These are phyloP conservation scores for Promerops cafer DNA, from an alignment of 2,113 vertebrate species.

Conservation along the genomic window DNA sequence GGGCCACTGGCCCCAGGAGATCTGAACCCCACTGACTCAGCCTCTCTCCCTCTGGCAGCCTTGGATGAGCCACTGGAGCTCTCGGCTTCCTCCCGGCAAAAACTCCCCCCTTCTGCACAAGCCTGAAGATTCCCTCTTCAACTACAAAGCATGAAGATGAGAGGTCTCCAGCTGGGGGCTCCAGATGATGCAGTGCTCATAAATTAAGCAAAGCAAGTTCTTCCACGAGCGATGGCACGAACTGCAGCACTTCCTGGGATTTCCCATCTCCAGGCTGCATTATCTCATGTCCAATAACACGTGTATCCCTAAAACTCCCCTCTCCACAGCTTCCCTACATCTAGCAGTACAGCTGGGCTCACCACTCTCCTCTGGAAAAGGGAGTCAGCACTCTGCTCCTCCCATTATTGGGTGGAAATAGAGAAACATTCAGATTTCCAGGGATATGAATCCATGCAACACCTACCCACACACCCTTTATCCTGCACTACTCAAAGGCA, in stretches of 20 bases:
- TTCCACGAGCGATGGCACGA: not conserved
- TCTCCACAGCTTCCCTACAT: not conserved
- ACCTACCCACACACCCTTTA: not conserved
- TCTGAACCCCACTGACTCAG: not conserved
- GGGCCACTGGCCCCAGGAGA: not conserved
- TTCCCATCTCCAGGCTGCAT: not conserved
- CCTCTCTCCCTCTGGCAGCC: not conserved
- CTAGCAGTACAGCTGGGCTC: not conserved
- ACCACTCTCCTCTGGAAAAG: not conserved
- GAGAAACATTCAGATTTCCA: not conserved
- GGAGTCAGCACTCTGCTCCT: not conserved
- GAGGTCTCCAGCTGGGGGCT: not conserved
- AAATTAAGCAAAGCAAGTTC: not conserved
- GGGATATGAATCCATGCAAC: not conserved
- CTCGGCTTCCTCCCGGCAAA: not conserved
- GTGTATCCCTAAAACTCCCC: not conserved
- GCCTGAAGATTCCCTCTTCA: not conserved
- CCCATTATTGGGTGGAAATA: not conserved
- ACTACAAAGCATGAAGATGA: not conserved
- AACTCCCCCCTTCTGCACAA: not conserved
- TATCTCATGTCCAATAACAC: not conserved
- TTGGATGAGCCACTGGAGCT: not conserved
- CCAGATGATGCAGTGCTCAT: not conserved
- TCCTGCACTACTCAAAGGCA: not conserved
- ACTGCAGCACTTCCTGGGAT: not conserved